Conservation (phyloP, 1,140 invertebrate genomes). For the Paraescarpia echinospica region DNA sequence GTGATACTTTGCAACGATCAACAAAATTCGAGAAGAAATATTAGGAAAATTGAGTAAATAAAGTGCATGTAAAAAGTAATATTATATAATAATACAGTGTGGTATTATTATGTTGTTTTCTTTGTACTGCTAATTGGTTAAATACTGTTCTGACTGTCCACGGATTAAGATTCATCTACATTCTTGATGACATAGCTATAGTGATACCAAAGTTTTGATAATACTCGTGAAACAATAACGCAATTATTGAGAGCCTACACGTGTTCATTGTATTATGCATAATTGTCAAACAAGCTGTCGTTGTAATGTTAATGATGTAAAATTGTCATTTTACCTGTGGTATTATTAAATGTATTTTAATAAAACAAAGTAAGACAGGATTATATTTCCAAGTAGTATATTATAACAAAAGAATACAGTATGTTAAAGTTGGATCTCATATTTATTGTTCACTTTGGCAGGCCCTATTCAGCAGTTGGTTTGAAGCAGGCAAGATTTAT, state of each 20-base stretch:
- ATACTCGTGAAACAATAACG: not conserved
- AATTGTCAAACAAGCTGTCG: not conserved
- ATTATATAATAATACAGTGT: not conserved
- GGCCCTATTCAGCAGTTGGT: not conserved
- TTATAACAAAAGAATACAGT: not conserved
- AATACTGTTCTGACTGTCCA: not conserved
- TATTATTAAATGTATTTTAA: not conserved
- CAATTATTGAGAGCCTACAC: not conserved
- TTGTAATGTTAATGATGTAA: not conserved
- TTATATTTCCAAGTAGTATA: not conserved
- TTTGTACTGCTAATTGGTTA: not conserved
- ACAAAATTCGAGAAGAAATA: not conserved
- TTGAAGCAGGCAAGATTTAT: not conserved
- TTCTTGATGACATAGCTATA: not conserved
- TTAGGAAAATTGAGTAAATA: not conserved
- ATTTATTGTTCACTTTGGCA: not conserved
- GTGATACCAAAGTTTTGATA: not conserved
- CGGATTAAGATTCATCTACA: not conserved
- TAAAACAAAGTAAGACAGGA: not conserved
- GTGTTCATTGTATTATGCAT: not conserved
- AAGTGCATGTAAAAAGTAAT: not conserved
- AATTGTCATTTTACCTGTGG: not conserved
- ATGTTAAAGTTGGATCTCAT: not conserved
- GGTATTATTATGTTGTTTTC: not conserved
- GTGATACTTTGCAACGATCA: not conserved